Evolutionary conservation across 2,888 invertebrate species (phyloP).

Genomic region (Torymus texanus): DNA sequence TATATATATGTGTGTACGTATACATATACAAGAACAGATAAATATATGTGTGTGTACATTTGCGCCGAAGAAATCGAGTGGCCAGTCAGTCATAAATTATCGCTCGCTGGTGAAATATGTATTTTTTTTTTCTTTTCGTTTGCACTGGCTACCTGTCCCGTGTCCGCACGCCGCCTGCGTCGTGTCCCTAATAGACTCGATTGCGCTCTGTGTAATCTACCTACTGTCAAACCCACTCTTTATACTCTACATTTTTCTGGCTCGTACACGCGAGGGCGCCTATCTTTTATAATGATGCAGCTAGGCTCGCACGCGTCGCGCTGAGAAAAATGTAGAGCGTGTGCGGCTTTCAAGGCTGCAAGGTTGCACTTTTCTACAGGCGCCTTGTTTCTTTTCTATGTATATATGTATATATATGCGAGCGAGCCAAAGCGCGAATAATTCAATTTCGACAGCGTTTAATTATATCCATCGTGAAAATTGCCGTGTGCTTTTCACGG

Average conservation of each 20-base stretch:
- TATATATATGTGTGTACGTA: not conserved
- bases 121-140: constrained; percentile 20
- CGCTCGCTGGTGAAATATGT: constrained; percentile 32
- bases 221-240: constrained; percentile 39
- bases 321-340: constrained; percentile 15
- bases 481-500: no score
- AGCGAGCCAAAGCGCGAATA: not conserved
- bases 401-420: no score
- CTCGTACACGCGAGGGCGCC: not conserved
- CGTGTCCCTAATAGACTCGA: constrained; percentile 40
- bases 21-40: not conserved
- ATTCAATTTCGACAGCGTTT: constrained; percentile 18
- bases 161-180: constrained; percentile 9
- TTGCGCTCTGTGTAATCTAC: constrained; percentile 6
- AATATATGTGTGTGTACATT: not conserved
- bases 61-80: constrained; percentile 17
- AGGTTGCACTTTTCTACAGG: not conserved
- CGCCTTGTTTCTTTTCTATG: not conserved
- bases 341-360: constrained; percentile 13
- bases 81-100: constrained; percentile 41
- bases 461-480: constrained; percentile 9
- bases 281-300: constrained; percentile 20
- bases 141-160: not conserved
- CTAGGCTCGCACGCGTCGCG: not conserved
- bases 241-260: constrained; percentile 27